Evolutionary conservation across 2,797 vertebrate species (phyloP).

Genomic region (Cirrhinus molitorella): DNA sequence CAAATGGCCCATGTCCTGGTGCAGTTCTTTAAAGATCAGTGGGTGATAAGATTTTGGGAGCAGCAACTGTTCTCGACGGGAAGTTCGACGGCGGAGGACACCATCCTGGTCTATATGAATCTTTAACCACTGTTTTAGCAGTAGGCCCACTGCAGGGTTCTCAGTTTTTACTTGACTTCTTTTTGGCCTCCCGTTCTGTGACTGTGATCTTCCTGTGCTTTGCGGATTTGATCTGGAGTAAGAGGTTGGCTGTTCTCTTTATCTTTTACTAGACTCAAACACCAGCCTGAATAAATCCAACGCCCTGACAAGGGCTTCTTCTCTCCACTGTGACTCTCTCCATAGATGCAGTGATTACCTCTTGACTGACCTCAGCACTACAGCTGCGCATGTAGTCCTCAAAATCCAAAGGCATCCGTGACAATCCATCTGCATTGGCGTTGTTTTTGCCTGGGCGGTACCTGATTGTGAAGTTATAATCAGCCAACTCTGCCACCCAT

Average conservation of each 20-base stretch:
- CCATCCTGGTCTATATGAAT: conserved; percentile 41
- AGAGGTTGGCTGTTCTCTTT: conserved; percentile 17
- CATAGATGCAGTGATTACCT: conserved; percentile 38
- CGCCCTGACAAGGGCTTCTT: not conserved
- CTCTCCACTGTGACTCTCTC: not conserved
- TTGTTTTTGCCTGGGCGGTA: conserved; percentile 46
- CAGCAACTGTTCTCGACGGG: conserved; percentile 5
- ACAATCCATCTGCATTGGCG: conserved; percentile 36
- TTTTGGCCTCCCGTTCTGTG: not conserved
- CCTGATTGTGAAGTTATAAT: conserved; percentile 47
- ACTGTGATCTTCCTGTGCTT: conserved; percentile 47
- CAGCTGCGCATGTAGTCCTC: conserved; percentile 37
- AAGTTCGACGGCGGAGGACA: not conserved
- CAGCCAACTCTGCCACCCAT: conserved; percentile 44
- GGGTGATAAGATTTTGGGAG: conserved; percentile 9
- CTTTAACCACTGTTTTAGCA: too few species aligned
- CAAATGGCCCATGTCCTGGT: conserved; percentile 45
- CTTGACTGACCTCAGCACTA: not conserved
- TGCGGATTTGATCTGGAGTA: conserved; percentile 38
- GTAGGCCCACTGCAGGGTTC: too few species aligned
- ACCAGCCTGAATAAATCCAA: not conserved
- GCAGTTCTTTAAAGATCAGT: conserved; percentile 27
- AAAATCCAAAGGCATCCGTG: conserved; percentile 16
- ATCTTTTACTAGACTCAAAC: conserved; percentile 35
- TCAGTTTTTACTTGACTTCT: too few species aligned